Percentiles rank a stretch among this genome's conserved stretches.
phyloP scores from a whole-genome alignment of 2,888 invertebrate genomes.

The Galeruca laticollis region DNA sequence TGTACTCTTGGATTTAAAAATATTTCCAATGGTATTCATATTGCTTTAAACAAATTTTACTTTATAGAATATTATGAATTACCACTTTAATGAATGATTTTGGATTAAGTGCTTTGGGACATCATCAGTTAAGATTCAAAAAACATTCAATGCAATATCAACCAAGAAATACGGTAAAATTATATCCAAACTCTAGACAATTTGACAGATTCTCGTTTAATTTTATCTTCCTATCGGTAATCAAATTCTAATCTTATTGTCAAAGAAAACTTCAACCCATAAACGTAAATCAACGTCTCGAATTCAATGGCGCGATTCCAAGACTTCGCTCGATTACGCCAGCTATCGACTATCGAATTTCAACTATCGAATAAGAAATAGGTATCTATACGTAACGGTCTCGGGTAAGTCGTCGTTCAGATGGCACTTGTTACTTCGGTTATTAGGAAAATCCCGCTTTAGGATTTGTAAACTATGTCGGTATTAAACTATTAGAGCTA shows the following conservation, averaged over 20 bases:
- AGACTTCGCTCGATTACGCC: conserved; percentile 33
- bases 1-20: too few species aligned
- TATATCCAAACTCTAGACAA: not conserved
- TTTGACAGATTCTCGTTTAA: not conserved
- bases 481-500: conserved; percentile 62
- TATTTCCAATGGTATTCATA: too few species aligned
- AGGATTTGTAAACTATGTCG: conserved; percentile 61
- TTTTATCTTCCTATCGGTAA: not conserved
- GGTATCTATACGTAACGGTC: conserved; percentile 25
- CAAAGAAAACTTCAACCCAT: conserved; percentile 26
- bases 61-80: too few species aligned
- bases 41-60: too few species aligned
- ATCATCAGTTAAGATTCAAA: too few species aligned
- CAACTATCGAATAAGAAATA: conserved; percentile 26
- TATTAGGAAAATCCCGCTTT: conserved; percentile 54
- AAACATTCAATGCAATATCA: too few species aligned
- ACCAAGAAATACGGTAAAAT: too few species aligned
- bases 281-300: conserved; percentile 28
- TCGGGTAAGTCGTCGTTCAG: conserved; percentile 1
- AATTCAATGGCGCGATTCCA: conserved; percentile 30
- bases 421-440: conserved; percentile 61
- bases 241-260: conserved; percentile 30
- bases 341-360: conserved; percentile 27
- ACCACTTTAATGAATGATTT: too few species aligned
- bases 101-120: too few species aligned